phyloP scores from a whole-genome alignment of 2,797 vertebrate genomes.

The Lagodon rhomboides region DNA sequence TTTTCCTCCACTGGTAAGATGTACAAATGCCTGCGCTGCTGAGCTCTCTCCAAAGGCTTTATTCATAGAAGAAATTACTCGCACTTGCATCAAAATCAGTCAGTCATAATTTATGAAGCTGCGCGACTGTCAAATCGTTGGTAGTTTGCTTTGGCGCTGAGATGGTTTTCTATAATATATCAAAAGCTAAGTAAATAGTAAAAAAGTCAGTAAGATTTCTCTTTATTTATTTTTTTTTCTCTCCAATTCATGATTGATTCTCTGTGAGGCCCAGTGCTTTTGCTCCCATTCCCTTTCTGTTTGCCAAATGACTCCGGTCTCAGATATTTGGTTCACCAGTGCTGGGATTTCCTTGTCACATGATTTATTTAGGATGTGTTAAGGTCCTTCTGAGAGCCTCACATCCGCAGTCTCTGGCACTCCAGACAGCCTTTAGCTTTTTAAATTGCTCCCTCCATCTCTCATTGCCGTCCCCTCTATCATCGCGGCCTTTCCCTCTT shows the following conservation, averaged over 20 bases:
- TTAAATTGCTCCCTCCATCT: conserved; percentile 66
- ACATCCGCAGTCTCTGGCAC: conserved; percentile 51
- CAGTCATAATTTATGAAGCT: conserved; percentile 37
- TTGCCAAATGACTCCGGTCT: conserved; percentile 45
- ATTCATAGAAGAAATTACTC: conserved; percentile 26
- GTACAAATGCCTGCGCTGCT: background rate
- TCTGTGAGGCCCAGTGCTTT: conserved; percentile 43
- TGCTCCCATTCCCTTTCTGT: conserved; percentile 59
- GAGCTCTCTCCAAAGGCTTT: conserved; percentile 15
- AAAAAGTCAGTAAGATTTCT: background rate
- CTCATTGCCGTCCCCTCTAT: conserved; percentile 17
- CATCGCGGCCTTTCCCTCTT: conserved; percentile 21
- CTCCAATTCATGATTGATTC: conserved; percentile 54
- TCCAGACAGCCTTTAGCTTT: conserved; percentile 66
- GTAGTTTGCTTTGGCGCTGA: conserved; percentile 6
- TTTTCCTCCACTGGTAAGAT: conserved; percentile 5
- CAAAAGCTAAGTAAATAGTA: conserved; percentile 18
- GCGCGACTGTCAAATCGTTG: background rate
- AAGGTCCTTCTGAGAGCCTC: conserved; percentile 68
- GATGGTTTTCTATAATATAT: conserved; percentile 32
- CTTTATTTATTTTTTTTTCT: background rate
- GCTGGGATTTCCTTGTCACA: conserved; percentile 75
- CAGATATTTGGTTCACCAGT: conserved; percentile 70
- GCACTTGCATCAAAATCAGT: conserved; percentile 22
- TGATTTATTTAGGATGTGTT: conserved; percentile 81